These are phyloP conservation scores for Bellardia bayeri DNA, from an alignment of 2,888 invertebrate species.

Conservation along the genomic window DNA sequence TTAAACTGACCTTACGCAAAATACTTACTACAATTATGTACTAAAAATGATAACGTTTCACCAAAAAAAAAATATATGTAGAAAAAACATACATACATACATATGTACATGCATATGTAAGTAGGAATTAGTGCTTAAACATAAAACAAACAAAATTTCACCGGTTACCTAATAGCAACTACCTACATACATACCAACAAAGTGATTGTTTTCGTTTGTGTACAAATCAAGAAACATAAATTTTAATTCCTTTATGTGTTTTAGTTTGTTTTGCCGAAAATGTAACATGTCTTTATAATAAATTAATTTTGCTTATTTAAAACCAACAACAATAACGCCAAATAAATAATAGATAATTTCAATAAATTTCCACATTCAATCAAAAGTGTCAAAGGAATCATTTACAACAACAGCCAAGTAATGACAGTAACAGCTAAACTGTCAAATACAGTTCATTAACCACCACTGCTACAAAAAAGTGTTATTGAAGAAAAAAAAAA, in stretches of 20 bases:
- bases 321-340: background rate
- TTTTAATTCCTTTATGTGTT: background rate
- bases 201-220: background rate
- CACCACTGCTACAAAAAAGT: constrained; percentile 28
- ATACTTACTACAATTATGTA: background rate
- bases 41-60: background rate
- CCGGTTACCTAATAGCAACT: constrained; percentile 2
- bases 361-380: constrained; percentile 4
- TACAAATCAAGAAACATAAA: background rate
- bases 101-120: no score
- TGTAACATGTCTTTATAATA: constrained; percentile 19
- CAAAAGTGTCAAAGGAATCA: constrained; percentile 34
- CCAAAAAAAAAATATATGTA: background rate
- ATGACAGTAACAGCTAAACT: constrained; percentile 26
- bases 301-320: background rate
- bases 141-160: constrained; percentile 6
- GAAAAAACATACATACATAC: background rate
- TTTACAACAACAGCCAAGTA: background rate
- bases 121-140: background rate
- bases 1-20: constrained; percentile 59
- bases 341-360: background rate
- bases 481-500: constrained; percentile 45
- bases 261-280: constrained; percentile 9
- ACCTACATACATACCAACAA: no score
- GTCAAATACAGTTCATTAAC: constrained; percentile 60